These are phyloP conservation scores for Pristionchus japonicus DNA, from an alignment of 2,888 invertebrate species.

Conservation along the genomic window DNA sequence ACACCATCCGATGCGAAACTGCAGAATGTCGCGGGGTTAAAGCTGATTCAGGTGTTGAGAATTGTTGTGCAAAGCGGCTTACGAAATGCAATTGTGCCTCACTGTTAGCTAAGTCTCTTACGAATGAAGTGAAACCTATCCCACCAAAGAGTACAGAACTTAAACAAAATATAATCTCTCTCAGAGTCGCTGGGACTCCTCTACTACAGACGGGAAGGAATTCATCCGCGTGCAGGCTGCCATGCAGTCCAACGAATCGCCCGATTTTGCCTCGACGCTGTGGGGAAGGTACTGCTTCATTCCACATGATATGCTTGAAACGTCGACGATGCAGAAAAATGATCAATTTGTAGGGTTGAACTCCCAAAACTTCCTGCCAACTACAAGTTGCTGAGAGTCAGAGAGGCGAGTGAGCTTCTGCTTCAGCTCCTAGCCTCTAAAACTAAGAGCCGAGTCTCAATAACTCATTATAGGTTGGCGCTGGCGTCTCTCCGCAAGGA, in stretches of 20 bases:
- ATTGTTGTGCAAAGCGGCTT: background rate
- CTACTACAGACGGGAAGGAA: background rate
- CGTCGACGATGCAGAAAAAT: background rate
- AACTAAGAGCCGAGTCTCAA: too few species aligned
- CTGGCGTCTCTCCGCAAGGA: background rate
- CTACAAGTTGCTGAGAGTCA: conserved; percentile 7
- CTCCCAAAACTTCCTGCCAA: background rate
- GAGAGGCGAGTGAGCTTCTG: background rate
- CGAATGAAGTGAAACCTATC: background rate
- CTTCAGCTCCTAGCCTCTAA: too few species aligned
- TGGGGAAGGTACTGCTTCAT: background rate
- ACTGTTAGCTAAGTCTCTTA: background rate
- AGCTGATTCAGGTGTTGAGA: conserved; percentile 19
- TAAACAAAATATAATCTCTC: background rate
- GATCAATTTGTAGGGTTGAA: background rate
- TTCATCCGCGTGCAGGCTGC: conserved; percentile 28
- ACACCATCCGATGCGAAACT: background rate
- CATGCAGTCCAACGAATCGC: conserved; percentile 21
- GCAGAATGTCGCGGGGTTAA: conserved; percentile 5
- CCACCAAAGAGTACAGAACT: too few species aligned
- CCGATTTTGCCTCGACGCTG: conserved; percentile 39
- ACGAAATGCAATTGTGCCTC: background rate
- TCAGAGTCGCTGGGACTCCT: conserved; percentile 44
- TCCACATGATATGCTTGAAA: background rate
- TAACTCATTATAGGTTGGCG: conserved; percentile 15